These are phyloP conservation scores for Venustaconcha ellipsiformis DNA, from an alignment of 1,140 invertebrate genomes.

Conservation along the genomic window DNA sequence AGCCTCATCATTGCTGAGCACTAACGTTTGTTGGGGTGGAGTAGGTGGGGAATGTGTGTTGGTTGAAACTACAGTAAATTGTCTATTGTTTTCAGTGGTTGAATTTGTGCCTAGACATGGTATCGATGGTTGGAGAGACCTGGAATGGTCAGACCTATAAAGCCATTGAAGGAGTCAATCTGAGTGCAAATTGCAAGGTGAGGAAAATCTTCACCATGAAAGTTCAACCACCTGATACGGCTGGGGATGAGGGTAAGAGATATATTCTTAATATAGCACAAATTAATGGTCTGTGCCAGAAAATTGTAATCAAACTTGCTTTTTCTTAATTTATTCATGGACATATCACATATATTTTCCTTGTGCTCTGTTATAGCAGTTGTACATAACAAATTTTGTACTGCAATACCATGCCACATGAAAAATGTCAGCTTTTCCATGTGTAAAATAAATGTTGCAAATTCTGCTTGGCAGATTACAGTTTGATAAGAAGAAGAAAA, in stretches of 20 bases:
- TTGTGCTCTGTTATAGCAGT: not conserved
- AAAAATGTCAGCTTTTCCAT: too few species aligned
- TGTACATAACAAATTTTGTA: too few species aligned
- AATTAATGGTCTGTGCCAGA: not conserved
- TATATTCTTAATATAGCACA: not conserved
- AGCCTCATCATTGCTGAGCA: too few species aligned
- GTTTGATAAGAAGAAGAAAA: too few species aligned
- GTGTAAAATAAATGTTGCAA: too few species aligned
- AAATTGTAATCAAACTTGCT: not conserved
- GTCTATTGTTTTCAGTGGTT: slow-evolving; percentile 59
- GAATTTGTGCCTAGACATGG: slow-evolving; percentile 64
- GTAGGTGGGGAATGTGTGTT: too few species aligned
- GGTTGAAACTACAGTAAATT: not conserved
- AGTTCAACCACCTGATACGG: slow-evolving; percentile 60
- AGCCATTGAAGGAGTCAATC: slow-evolving; percentile 57
- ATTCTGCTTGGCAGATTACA: too few species aligned
- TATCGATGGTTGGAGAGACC: slow-evolving; percentile 61
- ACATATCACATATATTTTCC: not conserved
- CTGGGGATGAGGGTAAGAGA: slow-evolving; percentile 62
- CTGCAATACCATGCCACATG: too few species aligned
- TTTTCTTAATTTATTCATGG: not conserved
- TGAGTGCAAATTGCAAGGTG: slow-evolving; percentile 66
- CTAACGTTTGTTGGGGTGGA: too few species aligned
- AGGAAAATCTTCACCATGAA: slow-evolving; percentile 66
- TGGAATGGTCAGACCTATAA: slow-evolving; percentile 65